Evolutionary conservation across 2,888 invertebrate species (phyloP).

Genomic region (Alviniconcha strummeri): DNA sequence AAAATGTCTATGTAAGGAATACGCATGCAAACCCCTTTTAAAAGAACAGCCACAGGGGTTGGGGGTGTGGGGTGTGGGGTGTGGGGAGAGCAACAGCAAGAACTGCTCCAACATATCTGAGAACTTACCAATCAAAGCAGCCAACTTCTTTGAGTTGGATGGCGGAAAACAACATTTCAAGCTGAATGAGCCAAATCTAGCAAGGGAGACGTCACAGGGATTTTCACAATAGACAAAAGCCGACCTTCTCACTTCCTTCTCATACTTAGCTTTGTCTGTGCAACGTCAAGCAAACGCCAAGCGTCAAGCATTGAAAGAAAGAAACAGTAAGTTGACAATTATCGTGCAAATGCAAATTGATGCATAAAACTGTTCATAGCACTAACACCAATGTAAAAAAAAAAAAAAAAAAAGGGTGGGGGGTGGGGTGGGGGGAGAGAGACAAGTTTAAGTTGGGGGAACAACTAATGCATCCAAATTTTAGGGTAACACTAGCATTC

Average conservation of each 20-base stretch:
- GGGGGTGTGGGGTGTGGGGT: too few species aligned
- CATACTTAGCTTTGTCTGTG: constrained; percentile 38
- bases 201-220: constrained; percentile 36
- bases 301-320: constrained; percentile 29
- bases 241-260: constrained; percentile 36
- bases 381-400: too few species aligned
- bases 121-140: constrained; percentile 39
- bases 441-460: too few species aligned
- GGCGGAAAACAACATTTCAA: constrained; percentile 42
- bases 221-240: constrained; percentile 43
- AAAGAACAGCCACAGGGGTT: too few species aligned
- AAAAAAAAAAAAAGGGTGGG: too few species aligned
- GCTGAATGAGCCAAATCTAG: constrained; percentile 39
- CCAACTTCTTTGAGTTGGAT: constrained; percentile 40
- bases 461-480: too few species aligned
- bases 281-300: constrained; percentile 25
- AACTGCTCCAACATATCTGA: too few species aligned
- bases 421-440: too few species aligned
- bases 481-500: too few species aligned
- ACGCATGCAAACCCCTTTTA: too few species aligned
- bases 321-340: constrained; percentile 17
- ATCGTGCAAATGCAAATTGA: constrained; percentile 23
- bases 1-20: too few species aligned
- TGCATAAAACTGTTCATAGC: neutral
- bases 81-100: too few species aligned